These are phyloP conservation scores for Callithrix jacchus DNA, from an alignment of 2,113 vertebrate species.

Conservation along the genomic window DNA sequence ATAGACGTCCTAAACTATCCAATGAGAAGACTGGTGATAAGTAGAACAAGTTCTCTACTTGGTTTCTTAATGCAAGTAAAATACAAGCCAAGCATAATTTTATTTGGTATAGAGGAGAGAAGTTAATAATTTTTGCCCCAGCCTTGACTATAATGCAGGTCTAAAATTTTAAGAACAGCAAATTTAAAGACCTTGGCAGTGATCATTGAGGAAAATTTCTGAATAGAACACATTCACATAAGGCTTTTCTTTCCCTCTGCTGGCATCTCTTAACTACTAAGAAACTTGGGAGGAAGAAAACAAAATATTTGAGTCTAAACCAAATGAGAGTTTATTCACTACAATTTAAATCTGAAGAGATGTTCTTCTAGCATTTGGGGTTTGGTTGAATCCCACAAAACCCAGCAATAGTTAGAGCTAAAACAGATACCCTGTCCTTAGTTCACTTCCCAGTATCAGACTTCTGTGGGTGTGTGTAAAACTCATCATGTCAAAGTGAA, in stretches of 20 bases:
- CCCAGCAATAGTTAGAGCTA: constrained; percentile 19
- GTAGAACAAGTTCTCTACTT: constrained; percentile 1
- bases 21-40: constrained; percentile 9
- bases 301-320: constrained; percentile 52
- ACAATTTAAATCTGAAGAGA: constrained; percentile 56
- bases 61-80: constrained; percentile 62
- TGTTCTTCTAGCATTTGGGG: constrained; percentile 56
- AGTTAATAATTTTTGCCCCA: constrained; percentile 57
- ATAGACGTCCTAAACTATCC: constrained; percentile 56
- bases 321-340: background rate
- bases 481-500: constrained; percentile 31
- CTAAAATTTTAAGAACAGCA: constrained; percentile 47
- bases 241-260: background rate
- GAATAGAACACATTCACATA: constrained; percentile 30
- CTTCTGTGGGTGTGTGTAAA: constrained; percentile 23
- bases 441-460: constrained; percentile 51
- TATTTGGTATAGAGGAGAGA: background rate
- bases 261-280: constrained; percentile 35
- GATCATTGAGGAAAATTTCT: constrained; percentile 53
- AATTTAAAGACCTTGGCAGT: constrained; percentile 52
- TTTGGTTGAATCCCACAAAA: constrained; percentile 64
- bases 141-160: constrained; percentile 41
- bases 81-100: constrained; percentile 41
- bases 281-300: constrained; percentile 45
- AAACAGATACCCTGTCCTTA: constrained; percentile 43